phyloP scores from a whole-genome alignment of 2,888 invertebrate species.

The Malacosoma neustria region DNA sequence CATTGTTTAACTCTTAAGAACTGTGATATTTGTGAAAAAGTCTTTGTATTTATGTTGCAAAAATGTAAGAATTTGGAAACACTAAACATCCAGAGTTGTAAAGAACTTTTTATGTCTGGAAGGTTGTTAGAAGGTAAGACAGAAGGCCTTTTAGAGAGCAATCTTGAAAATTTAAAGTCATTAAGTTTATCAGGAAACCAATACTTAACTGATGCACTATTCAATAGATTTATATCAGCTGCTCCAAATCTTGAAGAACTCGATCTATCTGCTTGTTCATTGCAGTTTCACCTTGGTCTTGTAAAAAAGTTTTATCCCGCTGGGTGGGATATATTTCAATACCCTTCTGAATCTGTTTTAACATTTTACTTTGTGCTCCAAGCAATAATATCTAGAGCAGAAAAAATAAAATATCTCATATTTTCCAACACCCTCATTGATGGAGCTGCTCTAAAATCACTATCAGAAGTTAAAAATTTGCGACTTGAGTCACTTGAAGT shows the following conservation, averaged over 20 bases:
- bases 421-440: constrained; percentile 82
- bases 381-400: constrained; percentile 69
- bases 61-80: constrained; percentile 71
- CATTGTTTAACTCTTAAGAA: constrained; percentile 70
- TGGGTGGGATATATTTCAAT: constrained; percentile 37
- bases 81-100: constrained; percentile 78
- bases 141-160: constrained; percentile 62
- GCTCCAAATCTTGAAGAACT: constrained; percentile 76
- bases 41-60: constrained; percentile 74
- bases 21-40: constrained; percentile 79
- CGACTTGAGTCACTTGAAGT: constrained; percentile 68
- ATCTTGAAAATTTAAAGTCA: constrained; percentile 67
- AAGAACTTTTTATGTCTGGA: constrained; percentile 84
- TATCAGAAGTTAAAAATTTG: constrained; percentile 70
- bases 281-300: constrained; percentile 81
- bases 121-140: constrained; percentile 76
- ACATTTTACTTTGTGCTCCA: constrained; percentile 80
- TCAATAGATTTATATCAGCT: constrained; percentile 77
- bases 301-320: constrained; percentile 80
- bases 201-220: constrained; percentile 83
- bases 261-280: constrained; percentile 79
- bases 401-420: constrained; percentile 73
- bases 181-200: constrained; percentile 79
- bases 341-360: constrained; percentile 79
- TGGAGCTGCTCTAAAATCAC: constrained; percentile 71